Evolutionary conservation across 2,888 invertebrate species (phyloP), one percentile per base, ranked within the genome.

Genomic region (Dichetophora obliterata): DNA sequence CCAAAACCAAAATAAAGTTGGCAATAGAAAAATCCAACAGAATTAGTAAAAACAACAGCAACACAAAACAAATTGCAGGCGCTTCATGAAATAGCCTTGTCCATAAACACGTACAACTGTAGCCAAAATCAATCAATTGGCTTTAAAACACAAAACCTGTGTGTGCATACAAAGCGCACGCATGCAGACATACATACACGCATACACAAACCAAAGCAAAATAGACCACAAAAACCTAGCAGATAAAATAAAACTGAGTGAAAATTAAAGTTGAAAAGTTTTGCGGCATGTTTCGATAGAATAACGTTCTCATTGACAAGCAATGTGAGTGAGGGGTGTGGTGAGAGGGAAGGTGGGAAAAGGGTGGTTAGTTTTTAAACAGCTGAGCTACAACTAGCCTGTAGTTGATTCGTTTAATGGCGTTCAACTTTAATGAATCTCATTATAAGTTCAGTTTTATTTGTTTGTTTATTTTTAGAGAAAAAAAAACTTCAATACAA

Each of bases 111-210:
- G 57, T 24, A 59, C 19, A 24, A 59, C 57, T 11, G 54, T 31
- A 19, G 34, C n/a, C 69, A 52, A 54, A 70, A 70, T 70, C 69
- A 70, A 70, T 70, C 69, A 54, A 70, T 31, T 70, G 69, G 31
- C 69, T 54, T 69, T 69, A 54, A n/a, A 70, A 31, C 52, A 27
- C 34, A 54, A 54, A 52, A 34, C 31, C n/a, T n/a, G 69, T 70
- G 69, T 54, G 69, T 34, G 19, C 37, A 65, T 37, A 34, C 16
- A 19, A 54, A 52, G 66, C 19, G 63, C 65, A 75, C 57, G 14
- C 71, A 75, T 43, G 54, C 59, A 59, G 31, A 57, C 31, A 74
- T n/a, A 74, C 54, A 69, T 16, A 66, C 37, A 59, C 52, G 69
- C 77, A 50, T n/a, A 24, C 63, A 69, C 48, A 50, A 27, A 61